These are phyloP conservation scores for Calidris pygmaea DNA, from an alignment of 2,113 vertebrate species.

Conservation along the genomic window DNA sequence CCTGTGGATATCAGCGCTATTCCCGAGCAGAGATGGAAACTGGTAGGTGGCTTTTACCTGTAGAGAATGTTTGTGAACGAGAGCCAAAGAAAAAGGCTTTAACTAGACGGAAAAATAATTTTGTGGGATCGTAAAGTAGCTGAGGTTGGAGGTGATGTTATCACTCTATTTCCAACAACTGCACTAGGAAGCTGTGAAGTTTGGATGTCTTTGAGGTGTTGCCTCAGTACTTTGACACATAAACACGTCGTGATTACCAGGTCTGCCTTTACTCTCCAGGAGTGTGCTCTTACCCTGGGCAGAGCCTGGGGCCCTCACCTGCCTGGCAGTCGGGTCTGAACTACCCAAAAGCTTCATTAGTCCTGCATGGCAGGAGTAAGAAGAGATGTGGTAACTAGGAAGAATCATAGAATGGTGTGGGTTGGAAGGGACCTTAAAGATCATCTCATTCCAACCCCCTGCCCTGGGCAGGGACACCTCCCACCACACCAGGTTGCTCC, in stretches of 20 bases:
- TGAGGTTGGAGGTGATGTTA: not conserved
- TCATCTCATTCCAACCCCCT: too few relatives aligned
- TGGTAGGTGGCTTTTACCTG: slow-evolving; percentile 76
- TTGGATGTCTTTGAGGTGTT: not conserved
- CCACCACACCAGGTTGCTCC: too few relatives aligned
- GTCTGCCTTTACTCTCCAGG: not conserved
- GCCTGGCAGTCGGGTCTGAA: not conserved
- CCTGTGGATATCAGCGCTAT: slow-evolving; percentile 90
- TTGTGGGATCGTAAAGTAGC: not conserved
- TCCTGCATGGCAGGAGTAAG: accelerated
- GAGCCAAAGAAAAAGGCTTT: not conserved
- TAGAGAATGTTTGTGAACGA: not conserved
- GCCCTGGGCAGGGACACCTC: too few relatives aligned
- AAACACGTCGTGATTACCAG: not conserved
- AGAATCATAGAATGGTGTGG: too few relatives aligned
- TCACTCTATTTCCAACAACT: not conserved
- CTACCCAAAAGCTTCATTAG: not conserved
- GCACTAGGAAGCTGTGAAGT: not conserved
- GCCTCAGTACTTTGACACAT: not conserved
- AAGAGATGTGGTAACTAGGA: not conserved
- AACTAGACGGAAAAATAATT: accelerated
- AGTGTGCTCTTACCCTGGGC: not conserved
- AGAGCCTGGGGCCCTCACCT: not conserved
- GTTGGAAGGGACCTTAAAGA: too few relatives aligned
- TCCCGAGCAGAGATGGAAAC: slow-evolving; percentile 89